Evolutionary conservation across 2,797 vertebrate genomes (phyloP).

Genomic region (Buphagus erythrorhynchus): DNA sequence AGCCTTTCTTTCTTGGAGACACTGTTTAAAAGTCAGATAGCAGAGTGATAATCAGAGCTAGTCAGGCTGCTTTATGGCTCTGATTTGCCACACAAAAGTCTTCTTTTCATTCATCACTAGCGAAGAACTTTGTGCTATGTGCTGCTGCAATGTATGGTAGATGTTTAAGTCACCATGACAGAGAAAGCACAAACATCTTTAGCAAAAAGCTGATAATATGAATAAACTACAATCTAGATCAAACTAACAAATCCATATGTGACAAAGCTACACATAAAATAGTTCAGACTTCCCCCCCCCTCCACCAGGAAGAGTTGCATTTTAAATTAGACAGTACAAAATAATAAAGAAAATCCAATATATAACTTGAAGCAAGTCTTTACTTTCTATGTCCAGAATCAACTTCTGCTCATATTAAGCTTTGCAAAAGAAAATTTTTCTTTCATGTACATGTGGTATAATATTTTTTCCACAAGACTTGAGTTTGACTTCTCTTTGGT

Average conservation of each 20-base stretch:
- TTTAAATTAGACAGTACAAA: background rate
- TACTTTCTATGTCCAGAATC: background rate
- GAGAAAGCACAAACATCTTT: background rate
- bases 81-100: background rate
- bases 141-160: background rate
- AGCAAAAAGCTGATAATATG: background rate
- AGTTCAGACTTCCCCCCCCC: fast-evolving
- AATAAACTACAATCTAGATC: background rate
- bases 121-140: background rate
- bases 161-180: background rate
- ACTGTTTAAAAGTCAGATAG: background rate
- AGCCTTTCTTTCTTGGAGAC: background rate
- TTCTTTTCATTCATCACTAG: background rate
- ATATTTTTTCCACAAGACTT: background rate
- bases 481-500: background rate
- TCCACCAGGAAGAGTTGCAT: background rate
- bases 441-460: background rate
- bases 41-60: background rate
- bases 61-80: background rate
- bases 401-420: background rate
- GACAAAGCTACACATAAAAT: background rate
- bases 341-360: background rate
- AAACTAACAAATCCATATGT: background rate
- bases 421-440: background rate
- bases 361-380: background rate